Evolutionary conservation across 64 coral and sea anemone species (phyloP).

Genomic region (Montipora capricornis): DNA sequence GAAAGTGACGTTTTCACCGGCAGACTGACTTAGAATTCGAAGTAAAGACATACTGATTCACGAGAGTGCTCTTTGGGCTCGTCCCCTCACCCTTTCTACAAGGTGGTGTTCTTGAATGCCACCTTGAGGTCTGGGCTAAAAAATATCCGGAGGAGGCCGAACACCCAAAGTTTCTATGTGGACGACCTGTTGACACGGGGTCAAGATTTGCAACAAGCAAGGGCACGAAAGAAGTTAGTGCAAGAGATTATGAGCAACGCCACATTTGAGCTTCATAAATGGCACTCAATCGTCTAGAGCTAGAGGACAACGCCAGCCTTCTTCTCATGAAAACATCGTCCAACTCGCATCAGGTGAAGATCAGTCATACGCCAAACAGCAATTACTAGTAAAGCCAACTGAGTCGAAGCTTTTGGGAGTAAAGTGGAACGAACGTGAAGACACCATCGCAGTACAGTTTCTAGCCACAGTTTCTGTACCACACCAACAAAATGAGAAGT

Average conservation of each 20-base stretch:
- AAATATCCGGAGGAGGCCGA: slow-evolving; percentile 32
- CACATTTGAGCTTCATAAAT: slow-evolving; percentile 59
- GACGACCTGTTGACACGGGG: slow-evolving; percentile 53
- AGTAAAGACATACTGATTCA: slow-evolving; percentile 9
- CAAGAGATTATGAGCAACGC: slow-evolving; percentile 66
- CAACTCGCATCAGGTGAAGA: background rate
- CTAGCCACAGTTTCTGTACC: background rate
- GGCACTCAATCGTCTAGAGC: background rate
- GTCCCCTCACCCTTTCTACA: slow-evolving; percentile 53
- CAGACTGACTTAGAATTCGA: slow-evolving; percentile 3
- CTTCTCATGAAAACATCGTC: background rate
- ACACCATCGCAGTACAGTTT: slow-evolving; percentile 38
- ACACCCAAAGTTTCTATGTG: slow-evolving; percentile 34
- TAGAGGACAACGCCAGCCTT: background rate
- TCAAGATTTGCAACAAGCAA: slow-evolving; percentile 19
- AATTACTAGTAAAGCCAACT: slow-evolving; percentile 19
- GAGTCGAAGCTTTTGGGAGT: slow-evolving; percentile 31
- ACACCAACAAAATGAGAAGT: slow-evolving; percentile 18
- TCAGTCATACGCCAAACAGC: slow-evolving; percentile 37
- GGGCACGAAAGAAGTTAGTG: slow-evolving; percentile 27
- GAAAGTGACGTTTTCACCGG: slow-evolving; percentile 30
- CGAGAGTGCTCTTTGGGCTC: slow-evolving; percentile 33
- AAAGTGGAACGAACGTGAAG: slow-evolving; percentile 38
- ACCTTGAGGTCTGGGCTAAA: slow-evolving; percentile 48
- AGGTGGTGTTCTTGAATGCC: slow-evolving; percentile 43